Percentiles rank a stretch among this genome's conserved stretches.
Conservation (phyloP, 1,140 invertebrate genomes). For the Drosophila arizonae region DNA sequence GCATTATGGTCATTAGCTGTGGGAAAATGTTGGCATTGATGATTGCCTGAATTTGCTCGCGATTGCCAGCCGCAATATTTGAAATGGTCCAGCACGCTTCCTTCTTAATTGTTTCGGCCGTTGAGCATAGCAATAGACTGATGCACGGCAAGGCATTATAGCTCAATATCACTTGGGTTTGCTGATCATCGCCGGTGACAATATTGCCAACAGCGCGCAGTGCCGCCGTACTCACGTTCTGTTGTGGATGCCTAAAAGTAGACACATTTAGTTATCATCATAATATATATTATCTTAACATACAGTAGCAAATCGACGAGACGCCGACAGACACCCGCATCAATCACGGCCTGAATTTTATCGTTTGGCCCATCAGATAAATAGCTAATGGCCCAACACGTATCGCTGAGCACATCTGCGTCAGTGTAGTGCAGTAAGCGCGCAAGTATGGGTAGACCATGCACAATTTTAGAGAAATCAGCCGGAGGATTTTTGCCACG, state of each 20-base stretch:
- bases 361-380: constrained; percentile 98
- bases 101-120: constrained; percentile 95
- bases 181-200: constrained; percentile 98
- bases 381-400: constrained; percentile 98
- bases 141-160: constrained; percentile 94
- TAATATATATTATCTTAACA: constrained; percentile 58
- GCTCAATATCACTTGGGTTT: constrained; percentile 97
- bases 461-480: constrained; percentile 93
- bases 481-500: constrained; percentile 98
- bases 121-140: constrained; percentile 89
- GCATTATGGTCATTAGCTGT: constrained; percentile 94
- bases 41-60: constrained; percentile 96
- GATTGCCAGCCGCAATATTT: constrained; percentile 98
- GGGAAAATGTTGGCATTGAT: constrained; percentile 98
- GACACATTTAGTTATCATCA: neutral
- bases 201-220: constrained; percentile 98
- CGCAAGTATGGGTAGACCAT: constrained; percentile 93
- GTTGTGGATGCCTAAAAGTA: constrained; percentile 89
- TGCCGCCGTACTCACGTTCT: constrained; percentile 97
- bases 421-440: constrained; percentile 94
- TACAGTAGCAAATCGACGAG: constrained; percentile 97
- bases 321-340: constrained; percentile 96
- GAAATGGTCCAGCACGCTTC: constrained; percentile 99
- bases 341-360: constrained; percentile 98
- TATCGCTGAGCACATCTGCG: constrained; percentile 95